Evolutionary conservation across 1,140 invertebrate species (phyloP).

Genomic region (Dinoponera quadriceps): DNA sequence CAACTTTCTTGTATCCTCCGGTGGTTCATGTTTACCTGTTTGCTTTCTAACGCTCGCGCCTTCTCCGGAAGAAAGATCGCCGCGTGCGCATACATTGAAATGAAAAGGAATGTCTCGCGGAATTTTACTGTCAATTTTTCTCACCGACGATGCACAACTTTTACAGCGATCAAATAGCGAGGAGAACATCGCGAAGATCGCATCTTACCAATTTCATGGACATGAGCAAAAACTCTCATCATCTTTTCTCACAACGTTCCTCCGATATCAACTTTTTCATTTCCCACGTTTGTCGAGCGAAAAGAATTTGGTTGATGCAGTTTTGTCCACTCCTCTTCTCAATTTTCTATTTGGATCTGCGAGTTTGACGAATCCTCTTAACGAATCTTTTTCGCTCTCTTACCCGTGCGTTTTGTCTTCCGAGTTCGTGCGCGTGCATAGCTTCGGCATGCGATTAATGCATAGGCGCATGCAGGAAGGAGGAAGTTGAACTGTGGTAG

Average conservation of each 20-base stretch:
- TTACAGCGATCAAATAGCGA: no score
- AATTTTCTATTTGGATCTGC: background rate
- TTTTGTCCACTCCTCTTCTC: background rate
- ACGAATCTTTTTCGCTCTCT: background rate
- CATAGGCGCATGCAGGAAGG: conserved; percentile 48
- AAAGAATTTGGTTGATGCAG: background rate
- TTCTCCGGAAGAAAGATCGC: conserved; percentile 4
- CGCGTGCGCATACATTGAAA: background rate
- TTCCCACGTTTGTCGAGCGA: background rate
- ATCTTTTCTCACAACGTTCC: no score
- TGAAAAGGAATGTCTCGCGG: conserved; percentile 16
- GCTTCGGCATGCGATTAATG: conserved; percentile 44
- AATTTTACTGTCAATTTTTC: no score
- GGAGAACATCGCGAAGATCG: no score
- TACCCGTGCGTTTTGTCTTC: background rate
- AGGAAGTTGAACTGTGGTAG: conserved; percentile 31
- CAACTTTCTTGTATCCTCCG: conserved; percentile 52
- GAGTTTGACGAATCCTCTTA: conserved; percentile 14
- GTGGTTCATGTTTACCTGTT: conserved; percentile 38
- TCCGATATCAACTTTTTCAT: no score
- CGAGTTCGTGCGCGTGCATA: conserved; percentile 20
- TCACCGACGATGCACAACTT: no score
- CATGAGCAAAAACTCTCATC: no score
- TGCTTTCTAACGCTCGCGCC: conserved; percentile 50
- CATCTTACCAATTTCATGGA: no score